Conservation (phyloP, 2,113 vertebrate species). For the Prionailurus bengalensis region DNA sequence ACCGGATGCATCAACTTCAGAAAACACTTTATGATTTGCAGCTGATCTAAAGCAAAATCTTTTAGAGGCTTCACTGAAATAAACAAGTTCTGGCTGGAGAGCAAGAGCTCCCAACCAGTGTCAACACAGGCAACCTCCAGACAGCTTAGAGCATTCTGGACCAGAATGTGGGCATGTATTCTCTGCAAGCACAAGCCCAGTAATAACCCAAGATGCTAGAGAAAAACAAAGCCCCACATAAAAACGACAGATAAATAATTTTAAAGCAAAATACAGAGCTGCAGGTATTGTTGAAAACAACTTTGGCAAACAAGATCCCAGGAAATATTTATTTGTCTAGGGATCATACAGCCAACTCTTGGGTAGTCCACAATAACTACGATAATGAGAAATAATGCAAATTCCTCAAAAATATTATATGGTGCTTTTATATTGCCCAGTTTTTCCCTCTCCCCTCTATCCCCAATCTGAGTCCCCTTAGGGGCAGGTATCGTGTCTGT, state of each 20-base stretch:
- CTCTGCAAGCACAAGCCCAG: neutral
- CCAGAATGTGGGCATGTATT: neutral
- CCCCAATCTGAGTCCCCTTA: neutral
- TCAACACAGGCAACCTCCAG: neutral
- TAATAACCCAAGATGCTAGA: neutral
- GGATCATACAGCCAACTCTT: neutral
- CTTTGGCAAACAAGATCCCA: neutral
- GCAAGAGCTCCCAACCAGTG: neutral
- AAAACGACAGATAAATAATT: neutral
- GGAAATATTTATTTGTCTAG: neutral
- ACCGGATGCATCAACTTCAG: neutral
- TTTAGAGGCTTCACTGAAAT: neutral
- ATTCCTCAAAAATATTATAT: neutral
- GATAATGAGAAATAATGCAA: neutral
- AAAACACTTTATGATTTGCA: neutral
- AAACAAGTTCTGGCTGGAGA: neutral
- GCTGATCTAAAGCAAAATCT: neutral
- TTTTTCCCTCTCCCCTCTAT: neutral
- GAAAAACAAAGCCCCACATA: neutral
- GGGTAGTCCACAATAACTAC: neutral
- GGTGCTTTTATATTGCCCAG: neutral
- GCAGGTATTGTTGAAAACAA: neutral
- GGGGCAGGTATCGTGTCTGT: neutral
- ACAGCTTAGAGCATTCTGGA: neutral
- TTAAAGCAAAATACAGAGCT: neutral